Base-by-base conservation (phyloP, 2,888 invertebrate species). In the Drosophila fungiperda region DNA sequence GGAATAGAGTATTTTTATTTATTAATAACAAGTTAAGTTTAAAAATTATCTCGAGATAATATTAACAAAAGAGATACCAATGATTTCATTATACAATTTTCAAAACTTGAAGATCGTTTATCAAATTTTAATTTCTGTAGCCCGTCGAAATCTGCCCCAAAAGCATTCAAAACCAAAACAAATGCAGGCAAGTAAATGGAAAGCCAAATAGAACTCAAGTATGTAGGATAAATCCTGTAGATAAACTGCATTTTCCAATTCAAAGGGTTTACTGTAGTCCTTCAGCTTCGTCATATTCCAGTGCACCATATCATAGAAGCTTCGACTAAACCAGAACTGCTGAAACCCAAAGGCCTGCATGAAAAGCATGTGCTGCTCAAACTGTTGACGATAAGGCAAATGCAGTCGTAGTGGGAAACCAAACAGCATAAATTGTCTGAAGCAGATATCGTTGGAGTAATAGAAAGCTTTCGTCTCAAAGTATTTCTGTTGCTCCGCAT, bases 381-480 rank as follows among this genome's bases (percentile, higher is more conserved):
- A 73, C 42, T 79, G 62, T 2, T 76, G 68, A 3, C 82, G 76
- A 48, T 85, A 85, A 7, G 87, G 86, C 57, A 87, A 35, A n/a
- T 49, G 32, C 0, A 29, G 57, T 0, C 87, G 75, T 0, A 85
- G 0, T 0, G 85, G 85, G 1, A 87, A 0, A 32, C 57, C 49
- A 5, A 77, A 26, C 1, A 68, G 32, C 5, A 68, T 0, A 8
- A 69, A 67, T 0, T 35, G 55, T 1, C 60, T 49, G 1, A 85
- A 8, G 45, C 83, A 83, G 2, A 81, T 4, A 7, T 78, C 75
- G 0, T 76, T n/a, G 7, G 76, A 64, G 26, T 63, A 87, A 36
- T 76, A 89, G 54, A 81, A 89, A 3, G 70, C 8, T 0, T 77
- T 76, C 2, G 50, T 32, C 2, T 64, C 1, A 6, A 86, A 89